Base-by-base conservation (phyloP, 1,140 invertebrate species). In the Pseudomyrmex flavicornis region DNA sequence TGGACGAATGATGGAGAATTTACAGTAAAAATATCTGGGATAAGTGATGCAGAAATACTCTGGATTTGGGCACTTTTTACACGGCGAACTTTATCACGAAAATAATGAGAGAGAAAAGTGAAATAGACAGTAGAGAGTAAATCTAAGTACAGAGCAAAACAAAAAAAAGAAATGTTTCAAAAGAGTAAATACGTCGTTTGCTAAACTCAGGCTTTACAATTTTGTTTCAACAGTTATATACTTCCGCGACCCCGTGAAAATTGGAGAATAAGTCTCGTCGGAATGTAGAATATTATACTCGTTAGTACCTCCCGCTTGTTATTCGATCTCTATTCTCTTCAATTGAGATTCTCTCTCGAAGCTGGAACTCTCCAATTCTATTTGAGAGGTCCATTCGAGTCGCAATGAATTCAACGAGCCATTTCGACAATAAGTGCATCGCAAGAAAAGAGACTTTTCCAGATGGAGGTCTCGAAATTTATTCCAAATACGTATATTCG, bases 401-500 rank as follows among this genome's bases (percentile, higher is more conserved):
- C 13, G 80, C 26, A 63, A 82, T 62, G 65, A 56, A 52, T 65
- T 77, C 85, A 22, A 46, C 62, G 72, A 82, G 61, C 54, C 35
- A 50, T 74, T 79, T 56, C 56, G 80, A 48, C 87, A 87, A 87
- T 63, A 86, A 73, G 56, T 54, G 85, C 69, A 86, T 58, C 48
- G 22, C 48, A 61, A 77, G 82, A 68, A 15, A 54, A 52, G 26
- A 73, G 48, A 17, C 26, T 85, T 82, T 85, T 69, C 74, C 56
- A 56, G 17, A 54, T 52, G 15, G 22, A 15, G 58, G 48, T 54
- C 35, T 35, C 48, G 46, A 88, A 85, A 88, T 88, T 85, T 88
- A 88, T 88, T 88, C 87, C 48, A 26, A 52, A 75, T 76, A 79
- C 84, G 87, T 88, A 66, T 65, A 50, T 56, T 50, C 13, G 46